These are phyloP conservation scores for Notothenia coriiceps DNA, from an alignment of 2,113 vertebrate genomes.

Conservation along the genomic window DNA sequence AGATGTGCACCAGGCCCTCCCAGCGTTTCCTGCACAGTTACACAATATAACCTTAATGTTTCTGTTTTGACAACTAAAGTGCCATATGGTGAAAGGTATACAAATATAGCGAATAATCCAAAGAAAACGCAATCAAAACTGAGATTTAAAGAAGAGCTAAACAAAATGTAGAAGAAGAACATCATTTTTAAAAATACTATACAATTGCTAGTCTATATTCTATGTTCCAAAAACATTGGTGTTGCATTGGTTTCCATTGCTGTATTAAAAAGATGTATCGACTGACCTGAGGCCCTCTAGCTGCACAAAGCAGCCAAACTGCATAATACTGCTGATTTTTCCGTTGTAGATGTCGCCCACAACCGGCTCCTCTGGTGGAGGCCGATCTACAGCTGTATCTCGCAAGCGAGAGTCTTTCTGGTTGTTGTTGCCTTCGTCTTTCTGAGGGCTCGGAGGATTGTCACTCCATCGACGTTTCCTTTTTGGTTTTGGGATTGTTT, in stretches of 20 bases:
- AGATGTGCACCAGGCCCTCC: constrained; percentile 95
- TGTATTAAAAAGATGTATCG: no score
- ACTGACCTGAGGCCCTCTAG: constrained; percentile 91
- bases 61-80: no score
- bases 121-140: no score
- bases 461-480: constrained; percentile 61
- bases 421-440: constrained; percentile 44
- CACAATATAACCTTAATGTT: neutral
- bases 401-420: neutral
- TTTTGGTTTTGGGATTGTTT: constrained; percentile 1
- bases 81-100: no score
- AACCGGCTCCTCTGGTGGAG: constrained; percentile 90
- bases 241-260: no score
- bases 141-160: no score
- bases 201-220: no score
- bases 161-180: no score
- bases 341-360: constrained; percentile 94
- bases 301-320: constrained; percentile 96
- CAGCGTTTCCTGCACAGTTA: constrained; percentile 89
- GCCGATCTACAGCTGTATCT: constrained; percentile 72
- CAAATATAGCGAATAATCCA: no score
- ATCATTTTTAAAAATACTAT: no score
- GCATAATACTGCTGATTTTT: constrained; percentile 96
- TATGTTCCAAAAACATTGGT: no score
- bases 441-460: constrained; percentile 46